Percentiles rank a stretch among this genome's conserved stretches.
phyloP scores from a whole-genome alignment of 2,113 vertebrate genomes.

The Salvelinus alpinus region DNA sequence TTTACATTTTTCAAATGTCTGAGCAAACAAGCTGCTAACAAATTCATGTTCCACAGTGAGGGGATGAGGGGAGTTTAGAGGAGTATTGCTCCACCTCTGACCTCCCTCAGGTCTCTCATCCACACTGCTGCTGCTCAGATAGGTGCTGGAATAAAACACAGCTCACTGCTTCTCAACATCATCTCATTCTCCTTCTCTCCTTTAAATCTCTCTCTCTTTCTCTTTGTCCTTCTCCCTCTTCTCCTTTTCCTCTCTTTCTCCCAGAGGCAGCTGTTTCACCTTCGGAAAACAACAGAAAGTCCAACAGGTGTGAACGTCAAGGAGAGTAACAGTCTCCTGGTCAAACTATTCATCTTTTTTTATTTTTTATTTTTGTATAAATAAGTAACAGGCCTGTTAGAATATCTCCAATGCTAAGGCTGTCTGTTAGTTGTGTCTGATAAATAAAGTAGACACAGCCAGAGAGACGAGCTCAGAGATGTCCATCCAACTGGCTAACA shows the following conservation, averaged over 20 bases:
- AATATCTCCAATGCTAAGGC: conserved; percentile 7
- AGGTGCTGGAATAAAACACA: background rate
- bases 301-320: conserved; percentile 81
- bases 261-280: conserved; percentile 29
- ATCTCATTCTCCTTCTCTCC: background rate
- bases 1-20: conserved; percentile 54
- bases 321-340: conserved; percentile 47
- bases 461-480: conserved; percentile 33
- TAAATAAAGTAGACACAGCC: conserved; percentile 18
- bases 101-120: conserved; percentile 17
- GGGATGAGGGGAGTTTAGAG: conserved; percentile 14
- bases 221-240: background rate
- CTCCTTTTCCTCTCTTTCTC: conserved; percentile 14
- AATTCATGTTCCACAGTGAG: conserved; percentile 39
- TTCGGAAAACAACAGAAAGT: conserved; percentile 71
- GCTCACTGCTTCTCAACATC: background rate
- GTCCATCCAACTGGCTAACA: conserved; percentile 35
- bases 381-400: conserved; percentile 35
- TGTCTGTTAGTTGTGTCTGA: conserved; percentile 25
- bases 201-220: conserved; percentile 6
- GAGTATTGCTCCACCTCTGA: conserved; percentile 31
- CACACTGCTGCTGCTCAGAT: background rate
- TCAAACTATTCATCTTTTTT: conserved; percentile 4
- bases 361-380: conserved; percentile 36
- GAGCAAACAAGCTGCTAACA: conserved; percentile 61